phyloP scores from a whole-genome alignment of 2,113 vertebrate species.

The Amazona guildingii region DNA sequence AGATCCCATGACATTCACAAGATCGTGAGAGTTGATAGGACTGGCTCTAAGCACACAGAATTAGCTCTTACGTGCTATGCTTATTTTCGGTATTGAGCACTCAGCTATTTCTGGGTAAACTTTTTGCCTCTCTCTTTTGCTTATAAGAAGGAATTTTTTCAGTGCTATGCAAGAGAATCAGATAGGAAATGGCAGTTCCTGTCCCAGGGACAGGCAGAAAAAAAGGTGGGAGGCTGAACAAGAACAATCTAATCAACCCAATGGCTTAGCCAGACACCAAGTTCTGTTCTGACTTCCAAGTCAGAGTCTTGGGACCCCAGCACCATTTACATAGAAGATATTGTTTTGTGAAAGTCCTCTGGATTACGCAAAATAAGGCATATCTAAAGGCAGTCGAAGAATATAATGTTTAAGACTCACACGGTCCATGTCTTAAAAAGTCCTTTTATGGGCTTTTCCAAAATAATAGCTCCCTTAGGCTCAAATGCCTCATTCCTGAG shows the following conservation, averaged over 20 bases:
- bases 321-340: neutral
- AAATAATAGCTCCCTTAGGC: constrained; percentile 42
- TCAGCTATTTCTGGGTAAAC: neutral
- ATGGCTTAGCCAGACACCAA: neutral
- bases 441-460: constrained; percentile 51
- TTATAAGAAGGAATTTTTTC: neutral
- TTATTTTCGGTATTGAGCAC: neutral
- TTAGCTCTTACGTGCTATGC: neutral
- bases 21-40: neutral
- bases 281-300: neutral
- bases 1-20: constrained; percentile 38
- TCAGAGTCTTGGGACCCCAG: neutral
- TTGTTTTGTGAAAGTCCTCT: neutral
- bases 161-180: neutral
- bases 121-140: neutral
- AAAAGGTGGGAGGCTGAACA: neutral
- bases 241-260: neutral
- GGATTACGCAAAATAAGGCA: neutral
- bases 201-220: neutral
- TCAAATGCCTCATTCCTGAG: constrained; percentile 5
- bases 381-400: constrained; percentile 15
- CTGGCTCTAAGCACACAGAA: neutral
- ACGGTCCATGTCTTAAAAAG: neutral
- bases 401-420: neutral
- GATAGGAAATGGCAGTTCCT: constrained; percentile 27